A percentile compares a stretch with the other conserved stretches of the same genome.
Evolutionary conservation across 92 coral and sea anemone genomes (phyloP).

Genomic region (Phymanthus crucifer): DNA sequence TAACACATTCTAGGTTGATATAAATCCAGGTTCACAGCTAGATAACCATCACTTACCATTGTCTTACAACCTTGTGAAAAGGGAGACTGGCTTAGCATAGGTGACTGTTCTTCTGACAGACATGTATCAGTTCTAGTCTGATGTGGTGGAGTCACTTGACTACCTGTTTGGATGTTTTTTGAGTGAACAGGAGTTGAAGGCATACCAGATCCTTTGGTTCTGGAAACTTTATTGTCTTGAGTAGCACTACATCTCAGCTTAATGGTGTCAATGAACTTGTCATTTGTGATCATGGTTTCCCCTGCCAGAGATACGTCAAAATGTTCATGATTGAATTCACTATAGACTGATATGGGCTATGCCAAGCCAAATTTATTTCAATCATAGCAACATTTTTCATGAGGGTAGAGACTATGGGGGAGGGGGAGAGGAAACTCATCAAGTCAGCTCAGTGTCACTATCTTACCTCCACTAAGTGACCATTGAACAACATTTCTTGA

Average conservation of each 20-base stretch:
- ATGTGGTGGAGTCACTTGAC: slow-evolving; percentile 19
- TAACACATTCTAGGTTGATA: no score
- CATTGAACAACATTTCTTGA: slow-evolving; percentile 15
- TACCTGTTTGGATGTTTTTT: background rate
- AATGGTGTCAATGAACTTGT: slow-evolving; percentile 15
- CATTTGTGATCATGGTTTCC: background rate
- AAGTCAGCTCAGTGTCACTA: background rate
- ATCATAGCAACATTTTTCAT: no score
- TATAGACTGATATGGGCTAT: no score
- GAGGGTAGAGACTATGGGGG: no score
- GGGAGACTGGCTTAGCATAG: slow-evolving; percentile 27
- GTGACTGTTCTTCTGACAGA: background rate
- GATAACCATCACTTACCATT: background rate
- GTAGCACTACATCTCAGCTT: background rate
- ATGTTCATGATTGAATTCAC: no score
- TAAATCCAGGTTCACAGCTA: background rate
- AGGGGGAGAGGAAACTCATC: no score
- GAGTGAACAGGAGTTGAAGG: slow-evolving; percentile 7
- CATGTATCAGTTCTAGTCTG: background rate
- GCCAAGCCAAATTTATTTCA: no score
- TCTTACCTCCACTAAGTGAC: slow-evolving; percentile 22
- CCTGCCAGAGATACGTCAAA: background rate
- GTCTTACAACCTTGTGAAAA: slow-evolving; percentile 24
- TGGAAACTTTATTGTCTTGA: background rate
- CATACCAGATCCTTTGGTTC: background rate